Evolutionary conservation across 2,797 vertebrate species (phyloP).

Genomic region (Falco novaeseelandiae): DNA sequence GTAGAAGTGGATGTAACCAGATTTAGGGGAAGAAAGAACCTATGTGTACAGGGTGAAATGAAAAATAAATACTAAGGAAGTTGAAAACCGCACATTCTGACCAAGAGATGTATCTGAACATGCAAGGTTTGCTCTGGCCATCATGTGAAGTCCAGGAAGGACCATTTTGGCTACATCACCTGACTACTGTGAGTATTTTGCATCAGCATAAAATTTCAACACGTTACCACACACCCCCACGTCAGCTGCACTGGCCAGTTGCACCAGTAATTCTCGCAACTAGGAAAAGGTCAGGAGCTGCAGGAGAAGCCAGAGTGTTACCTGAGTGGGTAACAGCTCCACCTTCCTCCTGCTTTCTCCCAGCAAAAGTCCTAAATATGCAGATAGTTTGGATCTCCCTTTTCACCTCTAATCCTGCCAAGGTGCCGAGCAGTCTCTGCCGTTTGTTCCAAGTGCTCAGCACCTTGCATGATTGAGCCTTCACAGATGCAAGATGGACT

Average conservation of each 20-base stretch:
- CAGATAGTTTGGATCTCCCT: not conserved
- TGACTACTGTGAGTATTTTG: not conserved
- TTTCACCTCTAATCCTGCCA: not conserved
- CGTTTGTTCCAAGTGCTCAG: not conserved
- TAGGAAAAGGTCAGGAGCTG: not conserved
- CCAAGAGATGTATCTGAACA: not conserved
- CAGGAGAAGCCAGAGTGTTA: not conserved
- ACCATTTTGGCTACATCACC: not conserved
- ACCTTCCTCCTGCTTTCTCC: not conserved
- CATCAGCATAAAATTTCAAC: not conserved
- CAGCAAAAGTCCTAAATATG: not conserved
- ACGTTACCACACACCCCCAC: not conserved
- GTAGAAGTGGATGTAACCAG: conserved; percentile 9
- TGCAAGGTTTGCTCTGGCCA: not conserved
- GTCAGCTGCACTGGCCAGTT: not conserved
- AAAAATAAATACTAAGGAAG: not conserved
- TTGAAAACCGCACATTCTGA: not conserved
- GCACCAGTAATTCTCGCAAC: not conserved
- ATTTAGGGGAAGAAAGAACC: not conserved
- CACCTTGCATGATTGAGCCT: not conserved
- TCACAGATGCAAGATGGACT: not conserved
- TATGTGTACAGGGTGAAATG: not conserved
- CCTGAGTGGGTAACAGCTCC: not conserved
- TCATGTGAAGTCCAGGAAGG: not conserved
- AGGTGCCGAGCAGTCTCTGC: not conserved